These are phyloP conservation scores for Pentamera pediparva DNA, from an alignment of 53 echinoderm and acorn worm species.

Conservation along the genomic window DNA sequence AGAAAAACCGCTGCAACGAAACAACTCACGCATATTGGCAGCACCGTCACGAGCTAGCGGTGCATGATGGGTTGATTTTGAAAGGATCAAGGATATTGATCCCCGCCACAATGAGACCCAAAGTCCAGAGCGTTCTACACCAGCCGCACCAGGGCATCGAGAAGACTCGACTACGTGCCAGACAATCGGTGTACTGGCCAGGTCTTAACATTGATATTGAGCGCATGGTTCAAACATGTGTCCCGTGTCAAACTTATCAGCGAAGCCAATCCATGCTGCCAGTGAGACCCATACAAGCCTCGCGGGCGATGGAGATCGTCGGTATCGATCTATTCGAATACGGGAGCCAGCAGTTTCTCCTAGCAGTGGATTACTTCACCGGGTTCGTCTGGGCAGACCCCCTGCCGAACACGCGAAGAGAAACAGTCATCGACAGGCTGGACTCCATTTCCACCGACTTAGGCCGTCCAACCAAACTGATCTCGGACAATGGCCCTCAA, in stretches of 20 bases:
- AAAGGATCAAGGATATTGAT: slow-evolving; percentile 16
- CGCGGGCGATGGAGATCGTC: slow-evolving; percentile 2
- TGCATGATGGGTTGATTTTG: slow-evolving; percentile 8
- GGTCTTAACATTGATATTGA: slow-evolving; percentile 28
- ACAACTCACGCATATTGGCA: neutral
- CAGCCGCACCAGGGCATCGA: slow-evolving; percentile 30
- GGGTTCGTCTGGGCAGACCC: slow-evolving; percentile 14
- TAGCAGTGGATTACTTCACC: neutral
- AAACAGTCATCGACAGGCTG: slow-evolving; percentile 8
- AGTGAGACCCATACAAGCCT: slow-evolving; percentile 14
- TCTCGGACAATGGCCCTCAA: neutral
- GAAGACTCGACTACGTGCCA: slow-evolving; percentile 14
- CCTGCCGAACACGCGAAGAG: slow-evolving; percentile 10
- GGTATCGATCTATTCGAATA: slow-evolving; percentile 12
- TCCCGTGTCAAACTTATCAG: neutral
- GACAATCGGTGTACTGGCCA: slow-evolving; percentile 22
- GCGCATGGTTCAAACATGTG: slow-evolving; percentile 13
- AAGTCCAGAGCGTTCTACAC: slow-evolving; percentile 6
- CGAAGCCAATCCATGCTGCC: slow-evolving; percentile 17
- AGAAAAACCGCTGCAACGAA: neutral
- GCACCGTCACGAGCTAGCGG: slow-evolving; percentile 6
- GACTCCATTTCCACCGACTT: slow-evolving; percentile 18
- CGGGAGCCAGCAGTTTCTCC: slow-evolving; percentile 2
- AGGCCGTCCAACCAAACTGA: slow-evolving; percentile 16
- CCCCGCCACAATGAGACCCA: neutral